Base-by-base conservation (phyloP, 2,888 invertebrate genomes). In the Calameuta pallipes region DNA sequence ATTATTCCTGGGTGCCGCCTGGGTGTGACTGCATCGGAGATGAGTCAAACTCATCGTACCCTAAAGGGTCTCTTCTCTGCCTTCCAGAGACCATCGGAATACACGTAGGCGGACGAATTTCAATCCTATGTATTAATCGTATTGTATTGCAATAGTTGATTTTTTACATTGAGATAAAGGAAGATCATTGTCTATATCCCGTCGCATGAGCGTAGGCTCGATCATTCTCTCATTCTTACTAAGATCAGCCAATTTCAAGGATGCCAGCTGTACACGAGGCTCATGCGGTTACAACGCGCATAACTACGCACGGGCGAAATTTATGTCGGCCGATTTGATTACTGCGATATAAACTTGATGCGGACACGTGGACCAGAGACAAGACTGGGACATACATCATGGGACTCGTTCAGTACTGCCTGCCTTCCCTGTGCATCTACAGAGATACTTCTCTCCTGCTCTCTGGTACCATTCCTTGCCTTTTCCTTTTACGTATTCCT, bases 281-380 rank as follows among this genome's bases (percentile, higher is more conserved):
- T 56, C 56, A 23, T 56, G 56, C 23, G 56, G 56, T 56, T 56
- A 23, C 23, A 83, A 83, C 79, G 83, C 85, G 86, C 87, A 89
- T 89, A 89, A 89, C 89, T 87, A 85, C 84, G 87, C 87, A 88
- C 86, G 87, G 82, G 85, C 83, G 80, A 87, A 89, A 89, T 90
- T 89, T 85, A 85, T 90, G 87, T 87, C 86, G 85, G 86, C 87
- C 86, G 90, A 91, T 91, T 91, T 91, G 91, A 91, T 91, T 91
- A 91, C 90, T 88, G 87, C 88, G 91, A 91, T 91, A 91, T 89
- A 89, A 90, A 89, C 87, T 89, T 90, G 90, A 91, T 89, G 90
- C 86, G 86, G 87, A 88, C 86, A 86, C 88, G 84, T 81, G 82
- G 85, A 86, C 87, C 85, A 87, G 88, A 88, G 88, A 90, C 88